Evolutionary conservation across 2,888 invertebrate species (phyloP), one percentile per base, ranked within the genome.

Genomic region (Galerucella nymphaeae): DNA sequence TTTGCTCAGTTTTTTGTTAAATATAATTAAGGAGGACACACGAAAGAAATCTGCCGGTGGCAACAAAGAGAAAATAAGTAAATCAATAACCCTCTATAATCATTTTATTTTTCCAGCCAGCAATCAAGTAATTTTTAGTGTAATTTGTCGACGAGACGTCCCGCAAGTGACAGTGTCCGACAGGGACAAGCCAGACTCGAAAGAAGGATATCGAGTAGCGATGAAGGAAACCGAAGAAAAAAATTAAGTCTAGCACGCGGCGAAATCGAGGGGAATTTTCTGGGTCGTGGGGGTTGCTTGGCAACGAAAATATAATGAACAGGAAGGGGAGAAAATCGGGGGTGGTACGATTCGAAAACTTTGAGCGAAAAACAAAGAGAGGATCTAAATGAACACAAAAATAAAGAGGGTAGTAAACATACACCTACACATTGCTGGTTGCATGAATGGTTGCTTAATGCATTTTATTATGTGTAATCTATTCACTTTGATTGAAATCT

Each of bases 281-380:
- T 85, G 84, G 85, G 84, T 83, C 81, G 82, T 84, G 83, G 83
- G 82, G 83, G 83, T 82, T 82, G 82, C 83, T 82, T 82, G 80
- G 83, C 82, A 81, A 81, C 82, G 78, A 78, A 80, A 82, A 83
- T 84, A 84, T 84, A 84, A 82, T 79, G 82, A 82, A 80, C 77
- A 73, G 75, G 73, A 75, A 70, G 70, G 78, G 77, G 72, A 41
- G 65, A 64, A 63, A 69, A 63, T 71, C 76, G 72, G 75, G 80
- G 79, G 80, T 76, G 79, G 80, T 76, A 71, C 68, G 66, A 65
- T 70, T 74, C 63, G 73, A 71, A 75, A 42, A 16, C 74, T 62
- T 64, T 67, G 62, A 66, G 68, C 66, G 62, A 61, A 63, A 73
- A 71, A 74, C 72, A 70, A 72, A 72, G 74, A 71, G 63, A 42